phyloP scores from a whole-genome alignment of 2,113 vertebrate species.

The Trichechus manatus region DNA sequence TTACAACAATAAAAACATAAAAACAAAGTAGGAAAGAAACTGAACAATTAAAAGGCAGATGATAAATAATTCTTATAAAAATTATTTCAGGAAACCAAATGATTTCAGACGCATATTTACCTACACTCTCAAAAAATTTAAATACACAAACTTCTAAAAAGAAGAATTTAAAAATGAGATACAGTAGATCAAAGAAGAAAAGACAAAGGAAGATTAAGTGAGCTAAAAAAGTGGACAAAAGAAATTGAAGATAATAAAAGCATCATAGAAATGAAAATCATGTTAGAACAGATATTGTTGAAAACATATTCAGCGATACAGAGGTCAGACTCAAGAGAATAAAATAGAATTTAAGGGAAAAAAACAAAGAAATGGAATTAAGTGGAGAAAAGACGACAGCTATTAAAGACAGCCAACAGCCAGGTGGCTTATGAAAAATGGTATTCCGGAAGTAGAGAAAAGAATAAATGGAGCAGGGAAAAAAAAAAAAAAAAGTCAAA shows the following conservation, averaged over 20 bases:
- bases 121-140: neutral
- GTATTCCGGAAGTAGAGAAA: neutral
- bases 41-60: neutral
- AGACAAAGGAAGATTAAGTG: constrained; percentile 19
- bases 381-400: neutral
- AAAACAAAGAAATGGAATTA: constrained; percentile 24
- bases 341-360: neutral
- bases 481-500: neutral
- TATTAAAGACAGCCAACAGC: neutral
- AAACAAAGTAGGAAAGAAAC: neutral
- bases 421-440: neutral
- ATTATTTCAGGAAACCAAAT: neutral
- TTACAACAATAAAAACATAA: neutral
- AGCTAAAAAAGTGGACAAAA: neutral
- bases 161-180: neutral
- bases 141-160: neutral
- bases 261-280: constrained; percentile 11
- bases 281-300: constrained; percentile 12
- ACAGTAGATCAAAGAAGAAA: neutral
- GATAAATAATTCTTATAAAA: constrained; percentile 8
- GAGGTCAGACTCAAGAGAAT: constrained; percentile 6
- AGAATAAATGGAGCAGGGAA: neutral
- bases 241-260: neutral
- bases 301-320: neutral
- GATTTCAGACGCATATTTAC: neutral